phyloP scores from a whole-genome alignment of 2,888 invertebrate genomes.

The Seladonia tumulorum region DNA sequence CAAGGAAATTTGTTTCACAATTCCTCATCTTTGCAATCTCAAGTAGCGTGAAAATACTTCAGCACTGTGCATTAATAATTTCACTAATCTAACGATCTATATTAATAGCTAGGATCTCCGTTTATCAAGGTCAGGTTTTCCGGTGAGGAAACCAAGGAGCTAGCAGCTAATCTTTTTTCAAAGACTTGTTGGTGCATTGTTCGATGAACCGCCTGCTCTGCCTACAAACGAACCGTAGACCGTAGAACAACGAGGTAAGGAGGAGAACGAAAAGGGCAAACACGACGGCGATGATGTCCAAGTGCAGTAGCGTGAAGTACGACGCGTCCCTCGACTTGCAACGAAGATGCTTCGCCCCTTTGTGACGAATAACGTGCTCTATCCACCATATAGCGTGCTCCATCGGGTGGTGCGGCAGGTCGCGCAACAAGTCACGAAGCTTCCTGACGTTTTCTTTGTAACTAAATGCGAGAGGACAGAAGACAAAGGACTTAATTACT shows the following conservation, averaged over 20 bases:
- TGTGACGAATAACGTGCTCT: slow-evolving; percentile 72
- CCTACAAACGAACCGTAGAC: background rate
- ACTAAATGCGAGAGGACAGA: slow-evolving; percentile 55
- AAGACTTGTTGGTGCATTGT: background rate
- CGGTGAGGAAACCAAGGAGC: background rate
- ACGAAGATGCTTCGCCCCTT: slow-evolving; percentile 64
- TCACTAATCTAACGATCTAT: background rate
- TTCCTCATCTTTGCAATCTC: no score
- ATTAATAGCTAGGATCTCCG: background rate
- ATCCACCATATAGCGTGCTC: slow-evolving; percentile 70
- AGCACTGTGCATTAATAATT: background rate
- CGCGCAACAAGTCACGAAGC: slow-evolving; percentile 54
- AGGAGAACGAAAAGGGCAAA: background rate
- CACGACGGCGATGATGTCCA: slow-evolving; percentile 7
- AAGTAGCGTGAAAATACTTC: no score
- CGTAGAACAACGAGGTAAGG: background rate
- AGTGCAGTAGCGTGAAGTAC: slow-evolving; percentile 49
- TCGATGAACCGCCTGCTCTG: background rate
- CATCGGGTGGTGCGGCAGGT: slow-evolving; percentile 60
- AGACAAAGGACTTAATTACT: slow-evolving; percentile 52
- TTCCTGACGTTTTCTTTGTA: slow-evolving; percentile 68
- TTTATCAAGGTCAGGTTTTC: background rate
- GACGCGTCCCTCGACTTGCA: slow-evolving; percentile 56
- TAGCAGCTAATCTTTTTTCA: slow-evolving; percentile 10
- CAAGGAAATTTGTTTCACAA: no score